Conservation (phyloP, 2,797 vertebrate species). For the Sebastes flavidus region DNA sequence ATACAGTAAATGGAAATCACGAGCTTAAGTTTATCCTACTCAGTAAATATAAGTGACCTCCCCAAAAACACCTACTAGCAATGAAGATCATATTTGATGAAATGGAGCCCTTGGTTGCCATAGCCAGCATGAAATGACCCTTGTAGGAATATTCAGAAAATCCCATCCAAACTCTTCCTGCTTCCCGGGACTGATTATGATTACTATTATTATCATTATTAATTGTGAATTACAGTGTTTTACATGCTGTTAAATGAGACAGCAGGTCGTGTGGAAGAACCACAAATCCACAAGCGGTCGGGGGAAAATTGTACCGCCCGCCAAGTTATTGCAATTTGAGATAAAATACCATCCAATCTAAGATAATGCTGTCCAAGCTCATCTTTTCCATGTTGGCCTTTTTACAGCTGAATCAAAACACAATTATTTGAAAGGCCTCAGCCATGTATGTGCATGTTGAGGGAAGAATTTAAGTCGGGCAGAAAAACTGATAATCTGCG, state of each 20-base stretch:
- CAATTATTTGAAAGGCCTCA: not conserved
- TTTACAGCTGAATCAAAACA: conserved; percentile 25
- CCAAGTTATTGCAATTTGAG: conserved; percentile 44
- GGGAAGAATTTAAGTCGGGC: conserved; percentile 8
- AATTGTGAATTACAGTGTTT: conserved; percentile 34
- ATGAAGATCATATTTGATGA: not conserved
- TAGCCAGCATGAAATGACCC: not conserved
- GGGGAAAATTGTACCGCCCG: conserved; percentile 2
- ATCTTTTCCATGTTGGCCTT: conserved; percentile 34
- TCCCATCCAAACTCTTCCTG: not conserved
- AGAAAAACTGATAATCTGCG: conserved; percentile 20
- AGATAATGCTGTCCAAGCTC: conserved; percentile 23
- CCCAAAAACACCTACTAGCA: not conserved
- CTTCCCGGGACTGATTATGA: conserved; percentile 47
- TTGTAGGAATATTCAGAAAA: not conserved
- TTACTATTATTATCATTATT: conserved; percentile 48
- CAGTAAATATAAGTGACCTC: not conserved
- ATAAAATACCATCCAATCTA: conserved; percentile 16
- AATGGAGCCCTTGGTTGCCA: not conserved
- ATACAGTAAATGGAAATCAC: not conserved
- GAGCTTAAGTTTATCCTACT: not conserved
- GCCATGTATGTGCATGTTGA: conserved; percentile 8
- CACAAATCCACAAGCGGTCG: conserved; percentile 29
- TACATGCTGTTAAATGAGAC: conserved; percentile 36
- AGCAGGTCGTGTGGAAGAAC: conserved; percentile 30